phyloP scores from a whole-genome alignment of 2,113 vertebrate genomes.

The Lophius piscatorius region DNA sequence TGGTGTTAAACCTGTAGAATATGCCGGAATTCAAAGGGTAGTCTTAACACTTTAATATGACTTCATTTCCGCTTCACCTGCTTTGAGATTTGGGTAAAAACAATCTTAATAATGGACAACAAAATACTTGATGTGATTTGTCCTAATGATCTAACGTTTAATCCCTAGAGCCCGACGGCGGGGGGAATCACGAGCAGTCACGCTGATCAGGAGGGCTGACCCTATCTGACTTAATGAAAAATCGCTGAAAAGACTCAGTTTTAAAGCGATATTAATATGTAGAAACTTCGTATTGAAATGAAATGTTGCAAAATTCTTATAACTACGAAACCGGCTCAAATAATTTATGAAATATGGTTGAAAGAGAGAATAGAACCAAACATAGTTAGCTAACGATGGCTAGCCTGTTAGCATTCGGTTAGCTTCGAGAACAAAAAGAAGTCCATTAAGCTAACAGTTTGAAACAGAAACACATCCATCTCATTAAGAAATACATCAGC shows the following conservation, averaged over 20 bases:
- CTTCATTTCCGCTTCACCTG: no score
- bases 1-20: neutral
- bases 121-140: neutral
- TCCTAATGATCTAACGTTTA: neutral
- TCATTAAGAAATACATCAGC: neutral
- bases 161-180: conserved; percentile 18
- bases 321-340: accelerated
- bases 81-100: accelerated
- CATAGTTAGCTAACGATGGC: conserved; percentile 28
- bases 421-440: conserved; percentile 58
- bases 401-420: conserved; percentile 59
- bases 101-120: accelerated
- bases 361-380: conserved; percentile 9
- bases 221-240: neutral
- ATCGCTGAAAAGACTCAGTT: neutral
- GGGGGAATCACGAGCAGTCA: conserved; percentile 71
- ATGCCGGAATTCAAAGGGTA: conserved; percentile 2
- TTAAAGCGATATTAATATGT: neutral
- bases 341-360: conserved; percentile 11
- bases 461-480: neutral
- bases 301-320: accelerated
- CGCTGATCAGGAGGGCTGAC: conserved; percentile 35
- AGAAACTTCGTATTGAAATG: accelerated
- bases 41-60: no score
- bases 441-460: neutral